Evolutionary conservation across 2,113 vertebrate genomes (phyloP).

Genomic region (Lamprotornis superbus): DNA sequence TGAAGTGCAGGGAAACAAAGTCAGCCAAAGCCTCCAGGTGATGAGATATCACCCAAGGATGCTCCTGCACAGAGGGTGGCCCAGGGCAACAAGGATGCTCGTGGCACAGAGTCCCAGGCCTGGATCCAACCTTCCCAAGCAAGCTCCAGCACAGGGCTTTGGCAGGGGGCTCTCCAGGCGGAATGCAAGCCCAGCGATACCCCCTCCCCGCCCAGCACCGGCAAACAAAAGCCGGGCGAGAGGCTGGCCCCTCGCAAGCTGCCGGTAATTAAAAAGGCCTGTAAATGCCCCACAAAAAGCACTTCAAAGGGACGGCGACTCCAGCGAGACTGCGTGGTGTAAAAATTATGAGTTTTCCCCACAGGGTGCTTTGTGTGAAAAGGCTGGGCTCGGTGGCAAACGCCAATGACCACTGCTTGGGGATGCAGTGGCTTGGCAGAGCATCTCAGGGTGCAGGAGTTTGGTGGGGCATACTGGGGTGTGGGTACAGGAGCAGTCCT

Average conservation of each 20-base stretch:
- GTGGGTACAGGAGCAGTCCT: fast-evolving
- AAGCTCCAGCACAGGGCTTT: neutral
- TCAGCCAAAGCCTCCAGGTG: neutral
- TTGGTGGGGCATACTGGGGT: fast-evolving
- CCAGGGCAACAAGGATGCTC: neutral
- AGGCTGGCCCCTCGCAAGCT: slow-evolving; percentile 78
- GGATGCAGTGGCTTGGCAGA: neutral
- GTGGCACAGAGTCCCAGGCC: fast-evolving
- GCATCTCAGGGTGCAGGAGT: neutral
- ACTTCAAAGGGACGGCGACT: slow-evolving; percentile 81
- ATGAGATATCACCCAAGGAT: fast-evolving
- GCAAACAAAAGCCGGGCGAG: slow-evolving; percentile 76
- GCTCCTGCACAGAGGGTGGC: neutral
- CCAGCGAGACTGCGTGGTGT: slow-evolving; percentile 72
- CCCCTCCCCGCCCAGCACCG: slow-evolving; percentile 53
- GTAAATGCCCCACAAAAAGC: slow-evolving; percentile 80
- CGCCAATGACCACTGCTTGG: neutral
- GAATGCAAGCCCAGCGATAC: neutral
- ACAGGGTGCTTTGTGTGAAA: slow-evolving; percentile 76
- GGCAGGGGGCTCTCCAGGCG: neutral
- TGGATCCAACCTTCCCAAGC: fast-evolving
- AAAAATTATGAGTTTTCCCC: slow-evolving; percentile 80
- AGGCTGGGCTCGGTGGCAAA: slow-evolving; percentile 59
- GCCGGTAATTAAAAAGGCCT: slow-evolving; percentile 83
- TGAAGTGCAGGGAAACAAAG: fast-evolving